Base-by-base conservation (phyloP, 2,113 vertebrate species). In the Mohoua ochrocephala region DNA sequence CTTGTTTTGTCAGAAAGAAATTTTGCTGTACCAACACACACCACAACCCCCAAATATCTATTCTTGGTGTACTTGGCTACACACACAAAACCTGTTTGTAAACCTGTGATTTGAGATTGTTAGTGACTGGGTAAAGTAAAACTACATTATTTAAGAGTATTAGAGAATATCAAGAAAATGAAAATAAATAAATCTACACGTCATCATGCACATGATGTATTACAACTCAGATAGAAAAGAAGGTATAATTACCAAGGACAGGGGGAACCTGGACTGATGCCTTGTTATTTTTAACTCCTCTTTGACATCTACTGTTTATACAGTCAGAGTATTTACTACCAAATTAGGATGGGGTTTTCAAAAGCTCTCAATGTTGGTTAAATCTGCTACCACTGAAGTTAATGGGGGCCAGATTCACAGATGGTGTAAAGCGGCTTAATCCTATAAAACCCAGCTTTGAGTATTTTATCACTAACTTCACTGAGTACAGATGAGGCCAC, bases 361-460 rank as follows among this genome's bases (percentile, higher is more conserved):
- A 91, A 93, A 92, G 83, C 86, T 78, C 71, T 87, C 68, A 35
- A 30, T 76, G 91, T 79, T 96, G 92, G 80, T 75, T 94, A 92
- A 96, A 93, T 89, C 93, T 88, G 82, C 92, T 96, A 56, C 88
- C 76, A 87, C 85, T 89, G 69, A 91, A 96, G 93, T 97, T 97
- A 96, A 96, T 91, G 83, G 92, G 79, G 92, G 88, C 88, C 92
- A 95, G 96, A 97, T 97, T 93, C 96, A 95, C 96, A 96, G 92
- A 96, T 95, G 96, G 96, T 94, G 93, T 96, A 97, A 96, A 97
- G 92, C 92, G 22, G 86, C 80, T 96, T 96, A 96, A 95, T 95
- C 88, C 69, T 75, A 94, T 94, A 93, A 96, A 97, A 96, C 89
- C 96, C 96, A 97, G 95, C 92, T 95, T 96, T 95, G 68, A 94